Percentiles rank a stretch among this genome's conserved stretches.
These are phyloP conservation scores for Vesta saturnalis DNA, from an alignment of 2,888 invertebrate genomes.

Conservation along the genomic window DNA sequence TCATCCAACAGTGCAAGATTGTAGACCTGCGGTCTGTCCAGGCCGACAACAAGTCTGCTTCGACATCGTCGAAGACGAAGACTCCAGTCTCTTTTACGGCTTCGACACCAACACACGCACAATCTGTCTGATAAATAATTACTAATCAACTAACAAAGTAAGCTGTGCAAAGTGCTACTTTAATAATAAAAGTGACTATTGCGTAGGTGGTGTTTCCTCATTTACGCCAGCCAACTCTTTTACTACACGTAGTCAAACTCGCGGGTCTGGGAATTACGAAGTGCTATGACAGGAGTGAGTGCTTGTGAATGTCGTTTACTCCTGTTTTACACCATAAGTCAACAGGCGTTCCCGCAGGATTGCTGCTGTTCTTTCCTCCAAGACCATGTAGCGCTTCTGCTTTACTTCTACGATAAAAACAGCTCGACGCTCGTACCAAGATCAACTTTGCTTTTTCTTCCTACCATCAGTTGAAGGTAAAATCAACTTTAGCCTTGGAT, in stretches of 20 bases:
- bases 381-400: slow-evolving; percentile 37
- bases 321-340: slow-evolving; percentile 35
- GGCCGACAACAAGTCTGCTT: slow-evolving; percentile 53
- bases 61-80: slow-evolving; percentile 50
- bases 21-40: slow-evolving; percentile 45
- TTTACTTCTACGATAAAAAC: slow-evolving; percentile 29
- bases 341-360: slow-evolving; percentile 39
- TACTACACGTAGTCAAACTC: slow-evolving; percentile 34
- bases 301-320: slow-evolving; percentile 41
- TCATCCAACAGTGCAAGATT: slow-evolving; percentile 42
- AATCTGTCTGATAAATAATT: slow-evolving; percentile 37
- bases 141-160: slow-evolving; percentile 39
- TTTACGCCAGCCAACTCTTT: slow-evolving; percentile 53
- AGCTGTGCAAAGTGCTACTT: slow-evolving; percentile 50
- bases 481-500: slow-evolving; percentile 33
- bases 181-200: slow-evolving; percentile 52
- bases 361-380: slow-evolving; percentile 22
- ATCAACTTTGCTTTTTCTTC: slow-evolving; percentile 31
- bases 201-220: slow-evolving; percentile 59
- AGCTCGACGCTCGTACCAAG: slow-evolving; percentile 21
- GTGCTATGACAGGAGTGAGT: slow-evolving; percentile 46
- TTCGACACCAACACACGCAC: slow-evolving; percentile 40
- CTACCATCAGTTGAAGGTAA: slow-evolving; percentile 40
- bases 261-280: slow-evolving; percentile 38
- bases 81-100: slow-evolving; percentile 43